Percentiles rank a stretch among this genome's conserved stretches.
Evolutionary conservation across 2,888 invertebrate species (phyloP).

Genomic region (Epirrhoe tristata): DNA sequence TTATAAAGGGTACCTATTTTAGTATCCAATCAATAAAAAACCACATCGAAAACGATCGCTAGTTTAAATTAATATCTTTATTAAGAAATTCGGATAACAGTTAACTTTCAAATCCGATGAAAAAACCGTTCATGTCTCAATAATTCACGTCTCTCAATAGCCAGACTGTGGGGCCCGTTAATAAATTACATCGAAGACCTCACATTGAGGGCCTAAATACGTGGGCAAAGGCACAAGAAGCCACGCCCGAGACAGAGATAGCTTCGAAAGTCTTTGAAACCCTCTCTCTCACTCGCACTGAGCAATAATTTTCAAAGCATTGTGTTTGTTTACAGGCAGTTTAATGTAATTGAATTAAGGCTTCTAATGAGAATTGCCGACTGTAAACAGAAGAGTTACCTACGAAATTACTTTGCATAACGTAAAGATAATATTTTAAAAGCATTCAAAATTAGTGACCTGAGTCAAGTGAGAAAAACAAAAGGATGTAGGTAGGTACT

Average conservation of each 20-base stretch:
- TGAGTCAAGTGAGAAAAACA: too few species aligned
- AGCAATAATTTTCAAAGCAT: constrained; percentile 38
- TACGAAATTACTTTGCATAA: too few species aligned
- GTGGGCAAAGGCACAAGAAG: constrained; percentile 65
- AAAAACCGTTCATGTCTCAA: constrained; percentile 55
- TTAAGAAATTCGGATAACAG: constrained; percentile 58
- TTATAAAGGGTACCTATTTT: too few species aligned
- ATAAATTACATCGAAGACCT: constrained; percentile 80
- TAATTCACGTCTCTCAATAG: constrained; percentile 69
- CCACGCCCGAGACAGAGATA: constrained; percentile 69
- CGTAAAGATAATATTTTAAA: too few species aligned
- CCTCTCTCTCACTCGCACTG: constrained; percentile 36
- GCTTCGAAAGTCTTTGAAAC: constrained; percentile 34
- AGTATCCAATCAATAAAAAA: neutral
- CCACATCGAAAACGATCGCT: neutral
- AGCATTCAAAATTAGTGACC: too few species aligned
- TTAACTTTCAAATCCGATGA: constrained; percentile 50
- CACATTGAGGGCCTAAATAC: constrained; percentile 77
- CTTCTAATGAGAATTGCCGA: constrained; percentile 32
- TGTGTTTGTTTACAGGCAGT: constrained; percentile 36
- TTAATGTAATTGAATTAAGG: constrained; percentile 41
- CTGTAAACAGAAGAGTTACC: neutral
- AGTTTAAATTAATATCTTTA: constrained; percentile 62
- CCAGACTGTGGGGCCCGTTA: constrained; percentile 76
- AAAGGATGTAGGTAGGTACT: neutral